Evolutionary conservation across 2,888 invertebrate species (phyloP), one percentile per base, ranked within the genome.

Genomic region (Chorisops tibialis): DNA sequence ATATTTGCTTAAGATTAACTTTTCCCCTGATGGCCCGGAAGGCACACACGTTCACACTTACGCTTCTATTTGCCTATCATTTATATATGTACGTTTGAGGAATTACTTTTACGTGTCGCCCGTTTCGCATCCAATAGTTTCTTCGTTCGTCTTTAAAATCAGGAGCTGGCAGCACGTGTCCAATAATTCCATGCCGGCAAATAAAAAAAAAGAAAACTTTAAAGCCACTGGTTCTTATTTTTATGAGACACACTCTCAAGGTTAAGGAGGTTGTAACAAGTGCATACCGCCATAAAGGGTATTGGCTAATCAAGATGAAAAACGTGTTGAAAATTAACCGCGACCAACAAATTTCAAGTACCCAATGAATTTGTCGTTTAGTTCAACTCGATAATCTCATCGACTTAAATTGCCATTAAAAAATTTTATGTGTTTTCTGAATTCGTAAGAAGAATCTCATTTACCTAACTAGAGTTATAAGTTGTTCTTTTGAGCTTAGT

Each of bases 1-100:
- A 67, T 68, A 66, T 69, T 69, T 69, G 68, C 63, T 65, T 52
- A 61, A 67, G 69, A 69, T 69, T 69, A 68, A 67, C 69, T 65
- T 66, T 67, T 66, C 39, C 45, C 59, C 49, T 41, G 43, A 5
- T 52, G 45, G 45, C 24, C 56, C 56, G 45, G 56, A 54, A 56
- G 56, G 56, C 56, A 45, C 59, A 49, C 49, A 41, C 59, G 49
- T 60, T 50, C 49, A 21, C 49, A 60, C 50, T 49, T 48, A 60
- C 21, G 51, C 61, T 50, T 65, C 59, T 65, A 65, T 65, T 63
- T 65, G 63, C 65, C 59, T 65, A 65, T 65, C 65, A 65, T 63
- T 65, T 65, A 14, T 24, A 18, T 21, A 19, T 49, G 47, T 43
- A n/a, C 39, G 38, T 2, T 22, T 16, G 59, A 54, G 22, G 22